Conservation (phyloP, 2,113 vertebrate genomes). For the Amblyopsis rosae region DNA sequence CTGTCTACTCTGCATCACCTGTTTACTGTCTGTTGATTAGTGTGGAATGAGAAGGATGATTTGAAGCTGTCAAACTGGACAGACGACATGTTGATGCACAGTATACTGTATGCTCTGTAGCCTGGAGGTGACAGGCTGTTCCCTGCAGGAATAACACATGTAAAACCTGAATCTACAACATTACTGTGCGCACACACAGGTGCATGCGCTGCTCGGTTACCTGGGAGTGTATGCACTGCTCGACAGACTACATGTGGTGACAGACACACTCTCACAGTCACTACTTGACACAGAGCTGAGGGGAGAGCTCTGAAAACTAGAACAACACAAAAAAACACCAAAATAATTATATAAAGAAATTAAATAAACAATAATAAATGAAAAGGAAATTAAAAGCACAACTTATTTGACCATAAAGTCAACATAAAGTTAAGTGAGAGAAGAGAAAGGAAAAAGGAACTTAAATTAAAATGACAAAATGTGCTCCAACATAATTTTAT, state of each 20-base stretch:
- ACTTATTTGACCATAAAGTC: background rate
- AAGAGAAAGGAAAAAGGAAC: conserved; percentile 2
- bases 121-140: conserved; percentile 13
- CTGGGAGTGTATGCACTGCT: conserved; percentile 88
- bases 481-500: background rate
- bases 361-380: conserved; percentile 6
- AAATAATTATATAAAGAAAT: conserved; percentile 28
- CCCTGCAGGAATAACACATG: background rate
- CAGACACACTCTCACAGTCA: conserved; percentile 91
- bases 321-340: conserved; percentile 31
- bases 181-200: conserved; percentile 9
- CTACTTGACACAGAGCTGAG: conserved; percentile 89
- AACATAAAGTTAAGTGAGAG: conserved; percentile 16
- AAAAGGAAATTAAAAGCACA: background rate
- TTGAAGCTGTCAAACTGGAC: background rate
- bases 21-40: background rate
- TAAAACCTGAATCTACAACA: conserved; percentile 5
- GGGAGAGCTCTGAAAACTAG: conserved; percentile 87
- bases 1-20: background rate
- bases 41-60: background rate
- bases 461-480: background rate
- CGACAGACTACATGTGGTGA: conserved; percentile 92
- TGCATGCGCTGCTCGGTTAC: conserved; percentile 71
- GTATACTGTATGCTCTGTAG: too few species aligned
- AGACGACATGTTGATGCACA: background rate